A percentile compares a stretch with the other conserved stretches of the same genome.
Evolutionary conservation across 2,113 vertebrate species (phyloP).

Genomic region (Dendrocopos noguchii): DNA sequence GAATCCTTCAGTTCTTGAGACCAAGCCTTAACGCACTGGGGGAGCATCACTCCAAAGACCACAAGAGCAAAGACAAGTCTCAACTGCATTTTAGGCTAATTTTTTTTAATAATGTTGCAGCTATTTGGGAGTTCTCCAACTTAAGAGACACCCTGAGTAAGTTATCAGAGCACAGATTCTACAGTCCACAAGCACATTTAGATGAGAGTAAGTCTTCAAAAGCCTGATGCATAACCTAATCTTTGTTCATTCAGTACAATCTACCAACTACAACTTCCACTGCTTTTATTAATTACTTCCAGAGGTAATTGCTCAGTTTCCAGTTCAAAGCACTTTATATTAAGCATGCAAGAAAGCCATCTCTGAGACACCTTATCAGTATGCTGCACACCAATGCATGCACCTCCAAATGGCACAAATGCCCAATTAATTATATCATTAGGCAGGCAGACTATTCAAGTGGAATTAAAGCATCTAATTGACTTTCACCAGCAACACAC

Average conservation of each 20-base stretch:
- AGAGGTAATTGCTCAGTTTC: slow-evolving; percentile 18
- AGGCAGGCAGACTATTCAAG: slow-evolving; percentile 24
- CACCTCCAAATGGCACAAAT: slow-evolving; percentile 2
- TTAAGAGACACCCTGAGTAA: neutral
- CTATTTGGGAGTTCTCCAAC: neutral
- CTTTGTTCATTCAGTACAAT: neutral
- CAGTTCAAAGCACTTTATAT: slow-evolving; percentile 3
- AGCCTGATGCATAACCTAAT: neutral
- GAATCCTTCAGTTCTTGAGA: neutral
- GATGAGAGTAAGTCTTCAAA: neutral
- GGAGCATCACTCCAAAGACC: neutral
- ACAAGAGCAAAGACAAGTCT: neutral
- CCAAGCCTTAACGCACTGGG: neutral
- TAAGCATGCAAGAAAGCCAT: neutral
- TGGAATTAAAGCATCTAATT: slow-evolving; percentile 41
- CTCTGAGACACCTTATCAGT: slow-evolving; percentile 2
- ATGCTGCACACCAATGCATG: neutral
- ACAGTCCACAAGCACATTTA: neutral
- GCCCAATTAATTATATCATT: slow-evolving; percentile 12
- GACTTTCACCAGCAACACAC: slow-evolving; percentile 7
- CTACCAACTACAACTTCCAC: neutral
- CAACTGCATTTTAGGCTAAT: neutral
- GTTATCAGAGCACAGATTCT: neutral
- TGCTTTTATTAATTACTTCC: slow-evolving; percentile 14
- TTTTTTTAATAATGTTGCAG: neutral